These are phyloP conservation scores for Rhynchotus rufescens DNA, from an alignment of 2,797 vertebrate genomes.

Conservation along the genomic window DNA sequence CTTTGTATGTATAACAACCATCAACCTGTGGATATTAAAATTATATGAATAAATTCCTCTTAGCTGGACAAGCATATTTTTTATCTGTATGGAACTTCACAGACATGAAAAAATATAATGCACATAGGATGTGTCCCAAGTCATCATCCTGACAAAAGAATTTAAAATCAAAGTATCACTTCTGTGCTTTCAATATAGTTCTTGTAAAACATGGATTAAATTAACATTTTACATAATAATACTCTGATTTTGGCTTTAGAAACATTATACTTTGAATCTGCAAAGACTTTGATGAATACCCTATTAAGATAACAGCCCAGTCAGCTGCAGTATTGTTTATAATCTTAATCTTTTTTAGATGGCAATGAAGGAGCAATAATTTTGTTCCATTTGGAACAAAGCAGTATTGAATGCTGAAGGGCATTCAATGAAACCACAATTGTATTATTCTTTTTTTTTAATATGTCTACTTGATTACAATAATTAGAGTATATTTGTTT, in stretches of 20 bases:
- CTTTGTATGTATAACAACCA: background rate
- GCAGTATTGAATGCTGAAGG: constrained; percentile 47
- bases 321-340: constrained; percentile 74
- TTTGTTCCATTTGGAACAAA: constrained; percentile 61
- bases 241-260: constrained; percentile 61
- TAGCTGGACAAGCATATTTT: background rate
- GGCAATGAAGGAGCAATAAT: constrained; percentile 69
- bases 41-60: background rate
- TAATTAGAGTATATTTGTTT: constrained; percentile 41
- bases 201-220: constrained; percentile 45
- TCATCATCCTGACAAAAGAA: background rate
- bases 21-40: background rate
- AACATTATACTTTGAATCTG: constrained; percentile 50
- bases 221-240: constrained; percentile 62
- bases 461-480: constrained; percentile 24
- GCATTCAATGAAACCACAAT: constrained; percentile 45
- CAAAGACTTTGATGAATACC: constrained; percentile 75
- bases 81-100: background rate
- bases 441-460: constrained; percentile 29
- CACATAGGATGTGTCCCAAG: background rate
- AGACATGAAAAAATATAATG: background rate
- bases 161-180: constrained; percentile 48
- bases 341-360: constrained; percentile 68
- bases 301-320: constrained; percentile 69
- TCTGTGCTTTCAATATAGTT: constrained; percentile 30